These are phyloP conservation scores for Phataginus tricuspis DNA, from an alignment of 2,797 vertebrate genomes.

Conservation along the genomic window DNA sequence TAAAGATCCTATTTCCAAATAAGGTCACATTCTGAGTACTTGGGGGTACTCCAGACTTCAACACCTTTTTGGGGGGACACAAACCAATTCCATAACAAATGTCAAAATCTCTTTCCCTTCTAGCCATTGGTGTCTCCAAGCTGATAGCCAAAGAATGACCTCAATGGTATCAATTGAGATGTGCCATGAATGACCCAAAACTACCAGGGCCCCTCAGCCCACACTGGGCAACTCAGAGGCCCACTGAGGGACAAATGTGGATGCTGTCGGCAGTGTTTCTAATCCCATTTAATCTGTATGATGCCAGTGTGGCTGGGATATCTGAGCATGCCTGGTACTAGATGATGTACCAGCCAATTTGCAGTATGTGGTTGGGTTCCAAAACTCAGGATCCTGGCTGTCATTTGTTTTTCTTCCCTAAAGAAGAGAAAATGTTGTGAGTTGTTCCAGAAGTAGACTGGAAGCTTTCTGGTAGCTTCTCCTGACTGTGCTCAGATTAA, in stretches of 20 bases:
- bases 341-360: not conserved
- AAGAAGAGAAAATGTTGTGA: not conserved
- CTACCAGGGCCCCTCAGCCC: not conserved
- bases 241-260: not conserved
- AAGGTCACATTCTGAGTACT: not conserved
- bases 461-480: not conserved
- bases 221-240: not conserved
- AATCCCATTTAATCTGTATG: not conserved
- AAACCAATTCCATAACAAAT: not conserved
- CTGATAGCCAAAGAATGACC: not conserved
- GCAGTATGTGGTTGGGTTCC: not conserved
- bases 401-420: not conserved
- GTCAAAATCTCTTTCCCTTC: not conserved
- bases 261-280: not conserved
- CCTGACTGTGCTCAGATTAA: not conserved
- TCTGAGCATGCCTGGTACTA: not conserved
- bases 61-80: not conserved
- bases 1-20: not conserved
- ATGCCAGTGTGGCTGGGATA: not conserved
- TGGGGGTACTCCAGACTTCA: not conserved
- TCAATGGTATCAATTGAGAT: not conserved
- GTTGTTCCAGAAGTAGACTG: not conserved
- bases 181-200: not conserved
- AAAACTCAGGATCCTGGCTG: not conserved
- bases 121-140: not conserved